Base-by-base conservation (phyloP, 2,888 invertebrate species). In the Dicyrtomina minuta region DNA sequence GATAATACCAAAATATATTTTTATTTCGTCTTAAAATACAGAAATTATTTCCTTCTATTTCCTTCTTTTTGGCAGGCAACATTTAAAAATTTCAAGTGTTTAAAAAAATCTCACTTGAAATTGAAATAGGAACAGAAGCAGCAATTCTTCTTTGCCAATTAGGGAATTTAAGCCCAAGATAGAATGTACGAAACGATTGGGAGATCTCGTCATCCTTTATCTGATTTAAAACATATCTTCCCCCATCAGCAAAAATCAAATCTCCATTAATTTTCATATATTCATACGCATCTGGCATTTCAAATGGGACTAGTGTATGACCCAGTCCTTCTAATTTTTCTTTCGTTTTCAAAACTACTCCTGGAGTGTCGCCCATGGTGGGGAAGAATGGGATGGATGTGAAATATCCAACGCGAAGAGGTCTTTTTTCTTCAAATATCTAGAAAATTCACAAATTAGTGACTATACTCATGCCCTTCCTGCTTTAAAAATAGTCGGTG, bases 361-460 rank as follows among this genome's bases (percentile, higher is more conserved):
- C 71, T n/a, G 71, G 61, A 15, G 76, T 79, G 73, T 81, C 81
- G 4, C 83, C 83, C 13, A 81, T 80, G 1, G 81, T 75, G 13
- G 79, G 79, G 71, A 82, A 79, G 64, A 80, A 80, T 6, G 81
- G 81, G 64, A 82, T 80, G 49, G 79, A 72, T 2, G 77, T 77
- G 67, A 79, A 81, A 70, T 81, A 83, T 24, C 83, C 83, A 53
- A 83, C 80, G 51, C 73, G 72, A 15, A 80, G 74, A 20, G 65
- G 65, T 2, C 65, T 51, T 22, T 39, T 51, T 2, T 53, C 22
- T 65, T 53, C 65, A 22, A 65, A 65, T 3, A 65, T 8, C 65
- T 62, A 17, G 26, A 26, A 10, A 62, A 46, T 49, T 46, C 26
- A 15, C 22, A 4, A 33, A 58, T 58, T 58, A 26, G 13, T 58